Evolutionary conservation across 2,113 vertebrate genomes (phyloP).

Genomic region (Sorex araneus): DNA sequence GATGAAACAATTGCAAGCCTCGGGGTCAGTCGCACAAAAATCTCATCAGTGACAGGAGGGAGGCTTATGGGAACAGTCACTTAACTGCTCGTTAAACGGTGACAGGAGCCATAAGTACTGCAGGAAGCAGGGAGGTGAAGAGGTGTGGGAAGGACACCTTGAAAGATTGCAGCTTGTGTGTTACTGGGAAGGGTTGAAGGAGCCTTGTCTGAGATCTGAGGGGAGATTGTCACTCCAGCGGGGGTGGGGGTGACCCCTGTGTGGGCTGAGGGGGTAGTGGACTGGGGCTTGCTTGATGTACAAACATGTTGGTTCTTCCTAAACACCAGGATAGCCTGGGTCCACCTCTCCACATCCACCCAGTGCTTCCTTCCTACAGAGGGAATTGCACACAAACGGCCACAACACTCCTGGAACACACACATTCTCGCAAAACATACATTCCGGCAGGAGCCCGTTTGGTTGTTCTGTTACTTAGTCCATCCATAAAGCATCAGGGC

Average conservation of each 20-base stretch:
- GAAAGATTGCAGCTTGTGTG: background rate
- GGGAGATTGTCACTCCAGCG: background rate
- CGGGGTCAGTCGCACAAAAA: background rate
- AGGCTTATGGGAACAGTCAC: background rate
- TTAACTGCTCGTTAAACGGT: background rate
- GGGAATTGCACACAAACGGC: background rate
- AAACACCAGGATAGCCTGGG: background rate
- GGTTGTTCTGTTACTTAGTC: background rate
- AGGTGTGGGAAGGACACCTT: background rate
- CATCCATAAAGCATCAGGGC: background rate
- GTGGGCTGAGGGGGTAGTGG: accelerated
- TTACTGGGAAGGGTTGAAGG: background rate
- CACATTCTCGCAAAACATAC: background rate
- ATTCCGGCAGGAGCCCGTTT: background rate
- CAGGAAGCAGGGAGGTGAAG: too few relatives aligned
- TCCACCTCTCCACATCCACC: background rate
- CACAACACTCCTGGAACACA: background rate
- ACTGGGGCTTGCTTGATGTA: too few relatives aligned
- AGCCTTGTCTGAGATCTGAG: background rate
- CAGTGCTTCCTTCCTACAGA: background rate
- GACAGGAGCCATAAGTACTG: background rate
- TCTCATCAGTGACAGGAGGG: background rate
- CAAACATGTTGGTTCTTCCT: accelerated
- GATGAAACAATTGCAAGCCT: background rate
- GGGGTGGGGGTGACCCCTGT: accelerated